phyloP scores from a whole-genome alignment of 2,113 vertebrate species.

The Chamaea fasciata region DNA sequence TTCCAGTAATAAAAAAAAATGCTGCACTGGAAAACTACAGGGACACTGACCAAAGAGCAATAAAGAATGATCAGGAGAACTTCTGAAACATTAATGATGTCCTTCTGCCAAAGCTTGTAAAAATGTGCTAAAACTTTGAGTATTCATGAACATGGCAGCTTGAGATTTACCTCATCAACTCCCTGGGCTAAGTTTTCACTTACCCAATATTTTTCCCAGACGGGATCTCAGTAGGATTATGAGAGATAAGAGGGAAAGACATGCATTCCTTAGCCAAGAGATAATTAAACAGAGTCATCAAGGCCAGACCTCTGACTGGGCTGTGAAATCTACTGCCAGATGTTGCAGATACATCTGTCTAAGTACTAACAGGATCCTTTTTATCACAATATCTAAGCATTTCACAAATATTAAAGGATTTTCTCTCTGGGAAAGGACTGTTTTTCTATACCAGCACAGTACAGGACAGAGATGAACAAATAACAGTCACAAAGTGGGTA shows the following conservation, averaged over 20 bases:
- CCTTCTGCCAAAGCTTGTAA: conserved; percentile 59
- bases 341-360: conserved; percentile 63
- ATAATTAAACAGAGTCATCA: conserved; percentile 63
- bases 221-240: background rate
- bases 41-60: conserved; percentile 42
- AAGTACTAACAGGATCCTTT: conserved; percentile 36
- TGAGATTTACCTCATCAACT: conserved; percentile 53
- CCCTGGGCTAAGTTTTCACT: conserved; percentile 47
- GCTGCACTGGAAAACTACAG: conserved; percentile 41
- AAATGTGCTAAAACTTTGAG: conserved; percentile 50
- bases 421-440: background rate
- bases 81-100: conserved; percentile 67
- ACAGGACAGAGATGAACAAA: background rate
- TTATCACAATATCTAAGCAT: background rate
- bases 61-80: conserved; percentile 34
- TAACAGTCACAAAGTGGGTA: background rate
- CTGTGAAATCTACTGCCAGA: conserved; percentile 48
- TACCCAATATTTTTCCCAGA: conserved; percentile 16
- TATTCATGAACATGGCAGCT: conserved; percentile 37
- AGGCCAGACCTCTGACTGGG: conserved; percentile 61
- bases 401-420: conserved; percentile 27
- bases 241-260: conserved; percentile 31
- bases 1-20: conserved; percentile 51
- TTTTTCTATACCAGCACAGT: background rate
- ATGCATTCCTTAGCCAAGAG: conserved; percentile 36